Conservation (phyloP, 1,140 invertebrate genomes). For the Paracyclopina nana region DNA sequence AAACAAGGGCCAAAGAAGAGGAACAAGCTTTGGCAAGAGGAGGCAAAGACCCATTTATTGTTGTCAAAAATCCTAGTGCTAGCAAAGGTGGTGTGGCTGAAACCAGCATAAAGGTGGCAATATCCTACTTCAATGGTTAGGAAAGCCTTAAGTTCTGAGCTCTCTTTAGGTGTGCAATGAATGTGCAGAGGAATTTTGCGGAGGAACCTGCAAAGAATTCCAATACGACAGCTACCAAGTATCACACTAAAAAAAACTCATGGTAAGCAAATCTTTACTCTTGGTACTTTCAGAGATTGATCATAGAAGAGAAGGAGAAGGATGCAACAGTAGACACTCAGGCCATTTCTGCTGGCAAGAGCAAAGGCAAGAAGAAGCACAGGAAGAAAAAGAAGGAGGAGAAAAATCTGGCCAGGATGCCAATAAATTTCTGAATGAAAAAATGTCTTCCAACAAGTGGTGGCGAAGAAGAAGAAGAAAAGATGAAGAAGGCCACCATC, state of each 20-base stretch:
- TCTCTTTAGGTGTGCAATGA: slow-evolving; percentile 13
- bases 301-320: slow-evolving; percentile 5
- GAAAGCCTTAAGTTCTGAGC: not conserved
- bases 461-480: no score
- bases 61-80: slow-evolving; percentile 15
- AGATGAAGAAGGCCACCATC: no score
- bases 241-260: no score
- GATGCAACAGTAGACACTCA: not conserved
- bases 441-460: no score
- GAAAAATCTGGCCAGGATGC: no score
- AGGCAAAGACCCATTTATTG: slow-evolving; percentile 13
- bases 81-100: slow-evolving; percentile 14
- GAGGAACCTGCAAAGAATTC: slow-evolving; percentile 11
- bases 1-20: slow-evolving; percentile 9
- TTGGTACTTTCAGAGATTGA: no score
- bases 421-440: no score
- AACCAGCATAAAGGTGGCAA: slow-evolving; percentile 12
- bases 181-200: slow-evolving; percentile 16
- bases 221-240: slow-evolving; percentile 16
- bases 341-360: not conserved
- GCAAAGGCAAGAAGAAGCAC: not conserved
- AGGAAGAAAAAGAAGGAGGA: slow-evolving; percentile 1
- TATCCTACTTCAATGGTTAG: not conserved
- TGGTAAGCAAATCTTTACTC: no score
- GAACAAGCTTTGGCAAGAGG: slow-evolving; percentile 8